Evolutionary conservation across 2,888 invertebrate species (phyloP).

Genomic region (Agrochola lychnidis): DNA sequence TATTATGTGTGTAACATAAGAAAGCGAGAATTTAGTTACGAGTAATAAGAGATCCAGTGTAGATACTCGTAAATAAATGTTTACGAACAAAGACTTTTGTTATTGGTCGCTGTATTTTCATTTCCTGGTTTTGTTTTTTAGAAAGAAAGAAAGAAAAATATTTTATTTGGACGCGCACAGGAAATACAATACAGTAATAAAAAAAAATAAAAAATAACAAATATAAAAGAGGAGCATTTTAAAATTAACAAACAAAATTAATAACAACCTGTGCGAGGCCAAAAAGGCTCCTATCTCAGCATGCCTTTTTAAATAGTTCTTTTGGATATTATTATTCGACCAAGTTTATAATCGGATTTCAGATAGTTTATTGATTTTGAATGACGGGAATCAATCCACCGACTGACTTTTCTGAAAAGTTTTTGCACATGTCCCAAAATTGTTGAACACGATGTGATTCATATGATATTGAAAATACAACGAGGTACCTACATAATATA

Average conservation of each 20-base stretch:
- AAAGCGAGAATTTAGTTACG: slow-evolving; percentile 27
- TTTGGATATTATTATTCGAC: background rate
- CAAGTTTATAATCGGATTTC: background rate
- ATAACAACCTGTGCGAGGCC: too few species aligned
- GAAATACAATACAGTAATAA: too few species aligned
- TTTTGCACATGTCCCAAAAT: background rate
- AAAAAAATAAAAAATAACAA: too few species aligned
- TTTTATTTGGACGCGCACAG: too few species aligned
- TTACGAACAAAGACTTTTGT: background rate
- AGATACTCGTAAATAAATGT: slow-evolving; percentile 15
- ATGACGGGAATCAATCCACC: background rate
- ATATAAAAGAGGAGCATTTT: too few species aligned
- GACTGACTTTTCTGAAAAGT: background rate
- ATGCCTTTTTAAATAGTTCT: background rate
- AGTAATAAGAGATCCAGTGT: slow-evolving; percentile 26
- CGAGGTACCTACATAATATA: background rate
- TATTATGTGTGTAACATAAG: slow-evolving; percentile 39
- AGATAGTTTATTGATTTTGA: background rate
- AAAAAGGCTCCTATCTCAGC: too few species aligned
- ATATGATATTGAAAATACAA: background rate
- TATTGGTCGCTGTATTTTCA: background rate
- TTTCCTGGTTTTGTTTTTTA: background rate
- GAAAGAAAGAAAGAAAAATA: too few species aligned
- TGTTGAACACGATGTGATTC: background rate
- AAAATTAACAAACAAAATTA: too few species aligned